phyloP scores from a whole-genome alignment of 2,113 vertebrate species.

The Brienomyrus brachyistius region DNA sequence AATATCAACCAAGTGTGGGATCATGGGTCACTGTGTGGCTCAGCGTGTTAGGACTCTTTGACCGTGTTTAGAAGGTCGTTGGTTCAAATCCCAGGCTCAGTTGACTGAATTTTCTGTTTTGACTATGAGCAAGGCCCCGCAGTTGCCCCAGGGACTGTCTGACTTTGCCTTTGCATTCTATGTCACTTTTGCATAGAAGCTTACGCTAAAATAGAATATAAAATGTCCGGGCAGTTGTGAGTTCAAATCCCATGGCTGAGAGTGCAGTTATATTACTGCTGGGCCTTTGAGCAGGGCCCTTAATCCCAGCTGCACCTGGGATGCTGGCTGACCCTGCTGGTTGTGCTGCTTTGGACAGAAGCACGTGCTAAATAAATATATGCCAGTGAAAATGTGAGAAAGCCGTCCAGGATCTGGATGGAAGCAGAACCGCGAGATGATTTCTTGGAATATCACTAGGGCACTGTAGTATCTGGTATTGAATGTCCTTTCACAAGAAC shows the following conservation, averaged over 20 bases:
- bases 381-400: not conserved
- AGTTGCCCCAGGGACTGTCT: not conserved
- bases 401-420: not conserved
- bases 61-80: not conserved
- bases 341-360: not conserved
- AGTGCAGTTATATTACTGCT: not conserved
- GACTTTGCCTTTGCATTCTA: not conserved
- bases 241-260: not conserved
- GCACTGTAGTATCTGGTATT: not conserved
- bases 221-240: not conserved
- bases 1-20: not conserved
- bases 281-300: not conserved
- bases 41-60: not conserved
- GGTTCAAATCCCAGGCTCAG: not conserved
- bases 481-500: not conserved
- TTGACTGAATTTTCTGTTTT: not conserved
- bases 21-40: not conserved
- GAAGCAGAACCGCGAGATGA: not conserved
- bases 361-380: not conserved
- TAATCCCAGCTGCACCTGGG: not conserved
- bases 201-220: not conserved
- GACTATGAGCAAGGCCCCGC: not conserved
- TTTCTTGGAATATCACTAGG: not conserved
- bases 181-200: not conserved
- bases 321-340: not conserved